Conservation (phyloP, 2,888 invertebrate species). For the Hirtodrosophila trivittata region DNA sequence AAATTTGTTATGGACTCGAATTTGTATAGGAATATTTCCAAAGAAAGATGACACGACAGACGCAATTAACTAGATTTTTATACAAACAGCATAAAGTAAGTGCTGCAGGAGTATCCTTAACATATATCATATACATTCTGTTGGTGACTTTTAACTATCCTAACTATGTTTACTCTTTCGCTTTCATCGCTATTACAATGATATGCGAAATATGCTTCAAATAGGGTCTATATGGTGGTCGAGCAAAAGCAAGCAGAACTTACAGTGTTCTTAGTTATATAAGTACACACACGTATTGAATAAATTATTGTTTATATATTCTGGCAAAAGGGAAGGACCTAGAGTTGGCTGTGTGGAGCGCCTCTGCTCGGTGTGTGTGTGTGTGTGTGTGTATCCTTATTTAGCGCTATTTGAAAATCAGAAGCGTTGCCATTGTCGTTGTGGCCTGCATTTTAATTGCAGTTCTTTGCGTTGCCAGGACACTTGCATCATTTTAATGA, state of each 20-base stretch:
- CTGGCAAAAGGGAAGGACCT: not conserved
- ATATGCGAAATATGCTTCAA: too few species aligned
- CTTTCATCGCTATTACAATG: too few species aligned
- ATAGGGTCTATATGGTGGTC: not conserved
- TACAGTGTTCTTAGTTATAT: too few species aligned
- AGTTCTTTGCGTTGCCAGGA: constrained; percentile 40
- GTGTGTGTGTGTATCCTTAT: constrained; percentile 27
- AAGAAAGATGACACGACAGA: too few species aligned
- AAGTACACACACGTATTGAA: constrained; percentile 25
- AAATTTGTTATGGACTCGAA: too few species aligned
- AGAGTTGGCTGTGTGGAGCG: not conserved
- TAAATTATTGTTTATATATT: constrained; percentile 35
- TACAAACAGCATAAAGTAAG: too few species aligned
- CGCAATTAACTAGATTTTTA: too few species aligned
- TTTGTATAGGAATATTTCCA: too few species aligned
- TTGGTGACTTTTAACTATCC: too few species aligned
- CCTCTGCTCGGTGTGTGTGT: not conserved
- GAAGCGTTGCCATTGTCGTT: constrained; percentile 40
- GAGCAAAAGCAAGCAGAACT: not conserved
- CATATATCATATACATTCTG: too few species aligned
- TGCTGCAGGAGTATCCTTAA: too few species aligned
- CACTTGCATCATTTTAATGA: constrained; percentile 54
- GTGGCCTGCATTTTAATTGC: constrained; percentile 64
- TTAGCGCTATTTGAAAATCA: constrained; percentile 26
- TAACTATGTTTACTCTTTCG: too few species aligned